These are phyloP conservation scores for Xylocampa areola DNA, from an alignment of 2,888 invertebrate genomes.

Conservation along the genomic window DNA sequence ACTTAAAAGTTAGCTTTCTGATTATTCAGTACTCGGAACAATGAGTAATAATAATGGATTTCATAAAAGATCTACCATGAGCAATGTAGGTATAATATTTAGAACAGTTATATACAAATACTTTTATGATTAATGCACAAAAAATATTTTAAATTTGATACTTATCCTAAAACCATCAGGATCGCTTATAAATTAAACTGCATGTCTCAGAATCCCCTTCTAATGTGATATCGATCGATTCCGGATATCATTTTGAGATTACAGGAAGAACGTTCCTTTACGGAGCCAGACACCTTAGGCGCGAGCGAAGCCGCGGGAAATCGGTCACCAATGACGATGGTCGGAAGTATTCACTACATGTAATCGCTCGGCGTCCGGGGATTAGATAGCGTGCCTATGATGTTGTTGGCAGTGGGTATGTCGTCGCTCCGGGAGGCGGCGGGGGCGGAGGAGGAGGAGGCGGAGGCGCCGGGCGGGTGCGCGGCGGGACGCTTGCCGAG, in stretches of 20 bases:
- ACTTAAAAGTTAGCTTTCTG: slow-evolving; percentile 6
- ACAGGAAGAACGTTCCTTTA: slow-evolving; percentile 22
- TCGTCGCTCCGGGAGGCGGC: slow-evolving; percentile 66
- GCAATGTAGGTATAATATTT: slow-evolving; percentile 31
- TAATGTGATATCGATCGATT: slow-evolving; percentile 9
- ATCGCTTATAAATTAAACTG: slow-evolving; percentile 18
- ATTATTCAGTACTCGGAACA: slow-evolving; percentile 23
- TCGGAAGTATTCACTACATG: slow-evolving; percentile 46
- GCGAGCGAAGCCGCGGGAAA: slow-evolving; percentile 37
- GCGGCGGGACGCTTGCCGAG: slow-evolving; percentile 62
- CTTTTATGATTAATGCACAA: slow-evolving; percentile 23
- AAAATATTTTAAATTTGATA: not conserved
- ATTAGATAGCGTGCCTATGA: slow-evolving; percentile 80
- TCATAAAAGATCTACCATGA: slow-evolving; percentile 31
- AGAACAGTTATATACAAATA: slow-evolving; percentile 28
- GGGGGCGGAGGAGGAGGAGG: slow-evolving; percentile 37
- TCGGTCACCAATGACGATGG: slow-evolving; percentile 38
- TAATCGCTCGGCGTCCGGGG: slow-evolving; percentile 62
- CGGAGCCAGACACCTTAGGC: slow-evolving; percentile 11
- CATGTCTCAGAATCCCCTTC: slow-evolving; percentile 1
- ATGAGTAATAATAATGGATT: too few relatives aligned
- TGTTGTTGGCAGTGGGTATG: slow-evolving; percentile 80
- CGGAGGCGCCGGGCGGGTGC: slow-evolving; percentile 52
- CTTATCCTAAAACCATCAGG: slow-evolving; percentile 20
- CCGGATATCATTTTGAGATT: slow-evolving; percentile 47